phyloP scores from a whole-genome alignment of 1,140 invertebrate genomes.

The Laupala kohalensis region DNA sequence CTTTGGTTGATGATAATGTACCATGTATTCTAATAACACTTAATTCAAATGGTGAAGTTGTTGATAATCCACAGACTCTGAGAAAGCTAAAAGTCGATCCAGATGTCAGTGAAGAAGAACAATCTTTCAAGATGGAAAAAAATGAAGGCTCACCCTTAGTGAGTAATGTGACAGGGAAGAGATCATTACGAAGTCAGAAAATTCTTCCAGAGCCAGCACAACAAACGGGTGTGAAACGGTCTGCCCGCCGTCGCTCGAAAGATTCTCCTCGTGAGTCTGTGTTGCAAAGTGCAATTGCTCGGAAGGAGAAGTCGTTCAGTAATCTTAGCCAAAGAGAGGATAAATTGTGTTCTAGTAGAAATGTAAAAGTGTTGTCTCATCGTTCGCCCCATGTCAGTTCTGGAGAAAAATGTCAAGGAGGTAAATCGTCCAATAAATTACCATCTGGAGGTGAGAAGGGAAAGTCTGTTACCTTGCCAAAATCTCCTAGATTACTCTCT shows the following conservation, averaged over 20 bases:
- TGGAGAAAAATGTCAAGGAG: slow-evolving; percentile 5
- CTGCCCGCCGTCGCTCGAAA: slow-evolving; percentile 32
- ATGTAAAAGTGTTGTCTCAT: slow-evolving; percentile 21
- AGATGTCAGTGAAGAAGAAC: slow-evolving; percentile 11
- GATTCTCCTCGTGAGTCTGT: slow-evolving; percentile 34
- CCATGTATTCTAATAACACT: slow-evolving; percentile 32
- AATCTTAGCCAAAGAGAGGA: slow-evolving; percentile 22
- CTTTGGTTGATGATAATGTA: slow-evolving; percentile 22
- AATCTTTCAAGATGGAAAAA: slow-evolving; percentile 3
- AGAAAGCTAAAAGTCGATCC: background rate
- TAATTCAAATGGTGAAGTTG: slow-evolving; percentile 31
- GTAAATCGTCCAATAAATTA: background rate
- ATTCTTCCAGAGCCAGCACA: slow-evolving; percentile 20
- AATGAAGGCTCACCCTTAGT: background rate
- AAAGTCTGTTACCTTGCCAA: background rate
- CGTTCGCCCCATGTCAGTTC: slow-evolving; percentile 15
- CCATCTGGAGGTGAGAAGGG: background rate
- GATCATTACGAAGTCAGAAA: slow-evolving; percentile 11
- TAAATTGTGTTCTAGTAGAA: slow-evolving; percentile 20
- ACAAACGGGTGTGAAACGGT: slow-evolving; percentile 30
- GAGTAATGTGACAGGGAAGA: slow-evolving; percentile 5
- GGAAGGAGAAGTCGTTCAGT: slow-evolving; percentile 38
- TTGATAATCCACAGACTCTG: slow-evolving; percentile 30
- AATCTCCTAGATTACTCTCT: background rate
- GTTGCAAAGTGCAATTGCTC: slow-evolving; percentile 38